Conservation (phyloP, 1,140 invertebrate species). For the Brachionus rotundiformis region DNA sequence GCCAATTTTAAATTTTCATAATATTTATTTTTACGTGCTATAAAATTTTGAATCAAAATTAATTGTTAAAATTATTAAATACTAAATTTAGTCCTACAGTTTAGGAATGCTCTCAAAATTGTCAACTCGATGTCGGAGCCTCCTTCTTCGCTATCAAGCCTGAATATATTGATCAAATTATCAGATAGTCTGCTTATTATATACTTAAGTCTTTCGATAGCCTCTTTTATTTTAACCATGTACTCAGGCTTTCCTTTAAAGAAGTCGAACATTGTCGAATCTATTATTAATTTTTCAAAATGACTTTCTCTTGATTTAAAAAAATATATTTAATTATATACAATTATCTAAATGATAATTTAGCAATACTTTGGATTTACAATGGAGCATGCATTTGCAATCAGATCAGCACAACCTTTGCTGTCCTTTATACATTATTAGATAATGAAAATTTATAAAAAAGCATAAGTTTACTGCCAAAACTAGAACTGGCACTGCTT, state of each 20-base stretch:
- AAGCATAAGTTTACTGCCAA: conserved; percentile 53
- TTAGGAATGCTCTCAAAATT: conserved; percentile 48
- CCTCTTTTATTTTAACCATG: conserved; percentile 2
- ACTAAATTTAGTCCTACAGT: not conserved
- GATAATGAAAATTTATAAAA: not conserved
- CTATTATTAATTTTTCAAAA: conserved; percentile 39
- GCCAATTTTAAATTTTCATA: conserved; percentile 54
- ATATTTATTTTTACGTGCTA: conserved; percentile 51
- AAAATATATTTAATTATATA: not conserved
- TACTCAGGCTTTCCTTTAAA: conserved; percentile 29
- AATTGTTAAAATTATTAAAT: not conserved
- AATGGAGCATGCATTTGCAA: conserved; percentile 58
- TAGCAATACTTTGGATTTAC: not conserved
- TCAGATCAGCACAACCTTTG: conserved; percentile 63
- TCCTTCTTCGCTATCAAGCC: conserved; percentile 51
- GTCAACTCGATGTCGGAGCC: conserved; percentile 44
- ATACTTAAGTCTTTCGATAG: conserved; percentile 31
- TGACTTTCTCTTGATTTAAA: conserved; percentile 29
- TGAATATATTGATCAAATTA: conserved; percentile 50
- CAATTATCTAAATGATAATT: not conserved
- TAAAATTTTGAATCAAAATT: not conserved
- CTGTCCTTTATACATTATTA: conserved; percentile 57
- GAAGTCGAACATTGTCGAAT: conserved; percentile 30
- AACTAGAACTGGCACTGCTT: conserved; percentile 61
- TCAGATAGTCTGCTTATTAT: conserved; percentile 50